These are phyloP conservation scores for Ctenicera cuprea DNA, from an alignment of 2,888 invertebrate genomes.

Conservation along the genomic window DNA sequence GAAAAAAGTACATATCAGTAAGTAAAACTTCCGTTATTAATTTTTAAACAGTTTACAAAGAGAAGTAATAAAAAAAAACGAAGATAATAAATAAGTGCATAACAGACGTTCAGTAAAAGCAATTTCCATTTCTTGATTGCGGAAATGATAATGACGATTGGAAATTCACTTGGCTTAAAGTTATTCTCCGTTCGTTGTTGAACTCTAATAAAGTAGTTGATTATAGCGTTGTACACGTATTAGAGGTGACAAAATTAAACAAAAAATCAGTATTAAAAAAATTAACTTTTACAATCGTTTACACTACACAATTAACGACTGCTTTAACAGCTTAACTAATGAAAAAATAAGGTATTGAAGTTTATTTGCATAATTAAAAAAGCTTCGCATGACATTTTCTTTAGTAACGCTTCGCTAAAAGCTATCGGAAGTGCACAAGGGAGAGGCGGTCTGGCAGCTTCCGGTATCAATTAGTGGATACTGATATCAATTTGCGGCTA, in stretches of 20 bases:
- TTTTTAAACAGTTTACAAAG: too few relatives aligned
- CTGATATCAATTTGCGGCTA: slow-evolving; percentile 66
- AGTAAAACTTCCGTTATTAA: too few relatives aligned
- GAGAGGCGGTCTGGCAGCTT: slow-evolving; percentile 56
- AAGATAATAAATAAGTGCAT: background rate
- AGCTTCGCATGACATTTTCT: background rate
- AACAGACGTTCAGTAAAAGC: background rate
- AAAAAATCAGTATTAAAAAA: too few relatives aligned
- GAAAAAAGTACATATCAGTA: too few relatives aligned
- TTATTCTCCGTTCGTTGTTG: background rate
- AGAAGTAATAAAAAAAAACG: too few relatives aligned
- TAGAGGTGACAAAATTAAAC: background rate
- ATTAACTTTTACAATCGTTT: too few relatives aligned
- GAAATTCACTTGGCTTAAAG: background rate
- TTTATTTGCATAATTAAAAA: slow-evolving; percentile 18
- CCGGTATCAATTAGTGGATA: slow-evolving; percentile 65
- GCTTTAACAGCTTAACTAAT: too few relatives aligned
- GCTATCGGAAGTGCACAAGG: slow-evolving; percentile 44
- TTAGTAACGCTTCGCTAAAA: slow-evolving; percentile 34
- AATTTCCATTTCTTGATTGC: slow-evolving; percentile 9
- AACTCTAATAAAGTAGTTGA: background rate
- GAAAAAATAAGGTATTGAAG: too few relatives aligned
- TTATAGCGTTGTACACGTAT: background rate
- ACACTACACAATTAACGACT: too few relatives aligned
- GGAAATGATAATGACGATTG: slow-evolving; percentile 3